Evolutionary conservation across 1,140 invertebrate genomes (phyloP).

Genomic region (Palaemon carinicauda): DNA sequence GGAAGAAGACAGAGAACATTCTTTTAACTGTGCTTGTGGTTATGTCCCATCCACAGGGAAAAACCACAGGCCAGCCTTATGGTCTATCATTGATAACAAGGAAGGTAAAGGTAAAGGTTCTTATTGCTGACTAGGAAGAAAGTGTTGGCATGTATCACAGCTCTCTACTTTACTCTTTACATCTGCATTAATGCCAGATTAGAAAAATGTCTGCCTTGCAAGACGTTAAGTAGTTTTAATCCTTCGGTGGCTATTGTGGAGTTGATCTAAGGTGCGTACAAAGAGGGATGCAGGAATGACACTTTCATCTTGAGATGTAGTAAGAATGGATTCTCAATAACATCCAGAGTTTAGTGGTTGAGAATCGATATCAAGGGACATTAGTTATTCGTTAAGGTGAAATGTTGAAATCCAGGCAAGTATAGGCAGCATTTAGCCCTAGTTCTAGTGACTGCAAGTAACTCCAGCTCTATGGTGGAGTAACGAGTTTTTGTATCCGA

Average conservation of each 20-base stretch:
- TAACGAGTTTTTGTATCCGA: no score
- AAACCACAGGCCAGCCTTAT: no score
- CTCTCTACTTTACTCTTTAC: neutral
- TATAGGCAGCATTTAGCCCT: neutral
- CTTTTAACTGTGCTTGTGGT: no score
- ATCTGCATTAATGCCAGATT: neutral
- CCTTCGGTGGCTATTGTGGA: neutral
- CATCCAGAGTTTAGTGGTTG: no score
- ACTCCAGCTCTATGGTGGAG: neutral
- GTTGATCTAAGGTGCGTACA: neutral
- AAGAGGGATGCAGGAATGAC: neutral
- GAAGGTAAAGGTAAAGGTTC: no score
- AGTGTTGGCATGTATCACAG: no score
- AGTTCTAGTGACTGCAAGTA: neutral
- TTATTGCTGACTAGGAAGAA: no score
- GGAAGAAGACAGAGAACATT: no score
- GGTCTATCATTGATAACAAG: no score
- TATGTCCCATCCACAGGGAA: no score
- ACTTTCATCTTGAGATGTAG: neutral
- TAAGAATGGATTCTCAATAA: no score
- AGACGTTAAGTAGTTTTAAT: neutral
- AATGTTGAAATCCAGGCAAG: neutral
- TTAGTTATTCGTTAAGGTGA: neutral
- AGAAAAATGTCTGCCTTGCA: neutral
- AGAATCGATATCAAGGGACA: neutral